Evolutionary conservation across 2,888 invertebrate species (phyloP), one percentile per base, ranked within the genome.

Genomic region (Colostygia pectinataria): DNA sequence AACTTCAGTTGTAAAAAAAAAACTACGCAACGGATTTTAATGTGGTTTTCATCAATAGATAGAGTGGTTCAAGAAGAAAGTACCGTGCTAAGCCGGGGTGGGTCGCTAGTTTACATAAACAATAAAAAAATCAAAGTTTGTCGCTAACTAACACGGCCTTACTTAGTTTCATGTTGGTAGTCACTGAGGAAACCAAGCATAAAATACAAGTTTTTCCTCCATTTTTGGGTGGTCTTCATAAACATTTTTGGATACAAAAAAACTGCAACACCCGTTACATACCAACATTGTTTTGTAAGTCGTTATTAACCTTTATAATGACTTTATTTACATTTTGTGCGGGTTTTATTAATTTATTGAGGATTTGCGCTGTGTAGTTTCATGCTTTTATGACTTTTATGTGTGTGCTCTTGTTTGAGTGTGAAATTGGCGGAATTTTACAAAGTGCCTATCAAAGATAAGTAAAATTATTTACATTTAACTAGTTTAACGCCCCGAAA

Each of bases 291-390:
- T 67, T 71, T 60, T 63, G 65, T 66, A 62, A 47, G 59, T 48
- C 65, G 54, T 66, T 71, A 69, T 66, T 64, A 66, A 65, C 59
- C 59, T 62, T 61, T 55, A 56, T 61, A 71, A 73, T 62, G 65
- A 57, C 70, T 78, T 73, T 71, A 72, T 74, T 72, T 69, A 59
- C 68, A 67, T 72, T n/a, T 65, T 61, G 57, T 45, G 43, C 45
- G 59, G 62, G 61, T 67, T 70, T 75, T 74, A 72, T 63, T 67
- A 53, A 59, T 73, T 76, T 77, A 77, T 72, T 57, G 58, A 52
- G 53, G 39, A 56, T 59, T 59, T 41, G 53, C 55, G 59, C 60
- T 37, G 53, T 53, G 37, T 53, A 42, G 38, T 41, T 43, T 53
- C 34, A 37, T 52, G 40, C 20, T 39, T 46, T 27, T 31, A 33